Conservation (phyloP, 2,113 vertebrate species). For the Hippocampus comes region DNA sequence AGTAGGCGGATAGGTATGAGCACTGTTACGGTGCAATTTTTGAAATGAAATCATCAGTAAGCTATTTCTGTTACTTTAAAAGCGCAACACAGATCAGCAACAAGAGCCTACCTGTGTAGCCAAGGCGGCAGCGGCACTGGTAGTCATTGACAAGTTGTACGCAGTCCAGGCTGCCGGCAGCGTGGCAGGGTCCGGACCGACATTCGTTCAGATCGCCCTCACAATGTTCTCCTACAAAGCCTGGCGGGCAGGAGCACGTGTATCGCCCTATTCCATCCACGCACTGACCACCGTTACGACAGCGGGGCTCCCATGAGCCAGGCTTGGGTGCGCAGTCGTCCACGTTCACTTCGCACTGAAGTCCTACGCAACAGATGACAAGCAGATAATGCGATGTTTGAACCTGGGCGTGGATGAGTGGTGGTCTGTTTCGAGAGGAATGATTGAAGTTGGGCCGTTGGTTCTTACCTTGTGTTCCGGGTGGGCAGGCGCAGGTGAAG, state of each 20-base stretch:
- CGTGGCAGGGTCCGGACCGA: constrained; percentile 81
- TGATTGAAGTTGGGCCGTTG: background rate
- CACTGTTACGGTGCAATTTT: no score
- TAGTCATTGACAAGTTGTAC: constrained; percentile 85
- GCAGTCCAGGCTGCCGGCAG: constrained; percentile 85
- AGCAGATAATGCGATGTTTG: background rate
- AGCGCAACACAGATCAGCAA: no score
- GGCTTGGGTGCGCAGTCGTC: constrained; percentile 80
- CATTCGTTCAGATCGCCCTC: constrained; percentile 94
- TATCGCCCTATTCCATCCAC: constrained; percentile 84
- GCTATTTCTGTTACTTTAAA: no score
- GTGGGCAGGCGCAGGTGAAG: constrained; percentile 87
- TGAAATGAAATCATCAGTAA: no score
- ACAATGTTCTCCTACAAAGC: constrained; percentile 86
- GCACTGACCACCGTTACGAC: constrained; percentile 86
- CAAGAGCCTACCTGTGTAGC: constrained; percentile 80
- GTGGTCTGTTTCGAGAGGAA: background rate
- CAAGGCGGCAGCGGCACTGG: constrained; percentile 81
- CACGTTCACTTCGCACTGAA: constrained; percentile 80
- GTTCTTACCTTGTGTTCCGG: constrained; percentile 83
- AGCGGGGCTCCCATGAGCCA: constrained; percentile 68
- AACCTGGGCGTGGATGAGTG: background rate
- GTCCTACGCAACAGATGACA: constrained; percentile 63
- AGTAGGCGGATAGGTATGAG: no score
- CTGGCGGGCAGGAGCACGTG: constrained; percentile 80